Evolutionary conservation across 2,888 invertebrate species (phyloP), one percentile per base, ranked within the genome.

Genomic region (Habrosyne pyritoides): DNA sequence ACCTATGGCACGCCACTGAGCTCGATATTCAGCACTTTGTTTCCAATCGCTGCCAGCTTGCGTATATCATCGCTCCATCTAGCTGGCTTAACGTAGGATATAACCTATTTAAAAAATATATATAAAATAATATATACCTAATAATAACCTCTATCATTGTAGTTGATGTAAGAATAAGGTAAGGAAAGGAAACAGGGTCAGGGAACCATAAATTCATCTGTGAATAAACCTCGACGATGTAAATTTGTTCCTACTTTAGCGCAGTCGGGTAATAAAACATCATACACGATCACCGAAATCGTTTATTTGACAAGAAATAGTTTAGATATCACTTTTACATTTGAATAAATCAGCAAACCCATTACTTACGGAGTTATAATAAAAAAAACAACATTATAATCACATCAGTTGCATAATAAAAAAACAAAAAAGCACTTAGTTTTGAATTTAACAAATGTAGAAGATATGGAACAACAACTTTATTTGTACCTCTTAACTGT

Each of bases 271-370:
- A 59, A 75, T 70, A 73, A 70, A 71, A 68, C 56, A 57, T 46
- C 10, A 36, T 18, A 48, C 76, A 86, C 85, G 84, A 88, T 81
- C 74, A 75, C 68, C 70, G 66, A 77, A 81, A 85, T 79, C 83
- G 81, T 86, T 83, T 86, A 86, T 86, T 85, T 80, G 80, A 85
- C 84, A 83, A 80, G 84, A 84, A 83, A 84, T 81, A 81, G 79
- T 84, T 79, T 84, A 82, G 82, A 87, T 84, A 86, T 84, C 83
- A 84, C 81, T 83, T 84, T 81, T 72, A 80, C 77, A 77, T 71
- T 73, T 75, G 64, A 77, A 67, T 66, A 59, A 74, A 77, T 70
- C 73, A 73, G 64, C 73, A 73, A 77, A 72, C 67, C 42, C 7
- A 62, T 61, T 61, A 54, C 28, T 55, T 36, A 6, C 36, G 6